Evolutionary conservation across 2,113 vertebrate genomes (phyloP), one percentile per base, ranked within the genome.

Genomic region (Chionomys nivalis): DNA sequence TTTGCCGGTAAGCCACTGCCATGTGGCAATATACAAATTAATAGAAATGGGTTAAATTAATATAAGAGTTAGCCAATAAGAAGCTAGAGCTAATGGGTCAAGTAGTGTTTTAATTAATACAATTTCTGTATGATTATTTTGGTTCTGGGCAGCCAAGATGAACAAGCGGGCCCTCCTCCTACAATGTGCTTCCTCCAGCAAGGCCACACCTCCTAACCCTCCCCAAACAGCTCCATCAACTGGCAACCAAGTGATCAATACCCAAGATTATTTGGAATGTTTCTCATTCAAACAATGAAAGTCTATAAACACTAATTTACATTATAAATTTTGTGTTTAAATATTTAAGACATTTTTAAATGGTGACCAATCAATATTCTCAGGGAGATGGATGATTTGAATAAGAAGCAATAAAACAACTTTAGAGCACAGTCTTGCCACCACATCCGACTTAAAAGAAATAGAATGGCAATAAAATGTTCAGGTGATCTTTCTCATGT

Each of bases 321-420:
- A 36, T n/a, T 4, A 90, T 72, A 26, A 90, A 78, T 77, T 90
- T 88, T 93, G 31, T 66, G 21, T 42, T 94, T 90, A 19, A 5
- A 19, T 86, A 36, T 76, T 90, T 94, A 28, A 86, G 83, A 68
- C 58, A 72, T 79, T 96, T 16, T 55, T 87, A 95, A 68, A 39
- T 31, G 66, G 10, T 44, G 23, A 28, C n/a, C 52, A 78, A 26
- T 85, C 1, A 11, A 73, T 78, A 75, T 75, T 26, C 82, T 92
- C 33, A 75, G 31, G 6, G 24, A 3, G 4, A 52, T 55, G 44
- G 3, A 42, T 47, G 73, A 68, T 70, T 66, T 89, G 49, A 2
- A 14, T 66, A 72, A 77, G 24, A 93, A 66, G 65, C 0, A 73
- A 65, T n/a, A 66, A 77, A 81, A 91, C 36, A 2, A 52, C 61